phyloP scores from a whole-genome alignment of 2,113 vertebrate species.

The Tinamus guttatus region DNA sequence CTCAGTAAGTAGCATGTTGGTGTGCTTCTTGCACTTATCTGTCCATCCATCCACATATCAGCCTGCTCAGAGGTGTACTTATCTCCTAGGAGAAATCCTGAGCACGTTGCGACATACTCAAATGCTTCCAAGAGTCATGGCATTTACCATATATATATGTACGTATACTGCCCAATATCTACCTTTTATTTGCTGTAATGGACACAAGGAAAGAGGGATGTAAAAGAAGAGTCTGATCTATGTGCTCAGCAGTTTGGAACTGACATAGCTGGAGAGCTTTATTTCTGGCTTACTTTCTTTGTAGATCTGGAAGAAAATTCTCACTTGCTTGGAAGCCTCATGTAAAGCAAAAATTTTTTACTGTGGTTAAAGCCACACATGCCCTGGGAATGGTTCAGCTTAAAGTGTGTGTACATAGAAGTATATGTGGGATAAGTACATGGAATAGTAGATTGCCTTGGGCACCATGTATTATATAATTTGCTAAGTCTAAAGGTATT shows the following conservation, averaged over 20 bases:
- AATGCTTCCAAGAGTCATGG: not conserved
- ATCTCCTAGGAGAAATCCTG: not conserved
- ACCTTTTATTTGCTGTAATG: not conserved
- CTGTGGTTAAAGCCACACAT: not conserved
- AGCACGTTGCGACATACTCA: not conserved
- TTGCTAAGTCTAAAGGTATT: not conserved
- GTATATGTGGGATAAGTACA: rapidly evolving
- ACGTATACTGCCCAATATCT: not conserved
- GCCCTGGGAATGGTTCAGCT: not conserved
- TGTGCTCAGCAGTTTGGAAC: not conserved
- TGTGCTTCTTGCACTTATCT: not conserved
- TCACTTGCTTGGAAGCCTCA: not conserved
- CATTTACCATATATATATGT: not conserved
- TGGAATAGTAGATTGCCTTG: rapidly evolving
- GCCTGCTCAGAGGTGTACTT: not conserved
- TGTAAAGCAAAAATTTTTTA: not conserved
- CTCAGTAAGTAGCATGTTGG: not conserved
- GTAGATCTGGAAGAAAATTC: not conserved
- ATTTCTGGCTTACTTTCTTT: not conserved
- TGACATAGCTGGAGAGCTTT: not conserved
- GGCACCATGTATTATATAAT: not conserved
- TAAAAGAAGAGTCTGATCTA: not conserved
- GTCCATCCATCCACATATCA: rapidly evolving
- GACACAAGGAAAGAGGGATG: not conserved
- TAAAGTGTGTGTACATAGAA: not conserved